These are phyloP conservation scores for Melanargia galathea DNA, from an alignment of 2,888 invertebrate genomes.

Conservation along the genomic window DNA sequence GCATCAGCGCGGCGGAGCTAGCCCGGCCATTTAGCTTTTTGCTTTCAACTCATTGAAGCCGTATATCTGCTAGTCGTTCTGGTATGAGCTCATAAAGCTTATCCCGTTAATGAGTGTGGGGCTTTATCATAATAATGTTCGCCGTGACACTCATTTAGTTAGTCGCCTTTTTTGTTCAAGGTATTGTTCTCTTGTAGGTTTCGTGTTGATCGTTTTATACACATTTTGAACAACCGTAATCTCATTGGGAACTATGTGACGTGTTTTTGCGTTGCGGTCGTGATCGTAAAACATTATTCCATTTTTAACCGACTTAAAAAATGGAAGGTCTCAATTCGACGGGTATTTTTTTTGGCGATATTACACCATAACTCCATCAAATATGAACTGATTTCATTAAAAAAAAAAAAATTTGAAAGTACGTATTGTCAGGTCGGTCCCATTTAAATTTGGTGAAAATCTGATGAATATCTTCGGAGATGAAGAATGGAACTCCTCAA, in stretches of 20 bases:
- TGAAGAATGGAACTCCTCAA: too few species aligned
- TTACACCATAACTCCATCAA: too few species aligned
- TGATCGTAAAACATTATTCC: constrained; percentile 30
- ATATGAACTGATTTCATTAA: too few species aligned
- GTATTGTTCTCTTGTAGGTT: constrained; percentile 20
- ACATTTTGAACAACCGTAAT: constrained; percentile 33
- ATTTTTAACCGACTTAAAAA: too few species aligned
- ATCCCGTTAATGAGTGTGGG: constrained; percentile 59
- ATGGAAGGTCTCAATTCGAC: too few species aligned
- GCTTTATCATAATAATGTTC: constrained; percentile 53
- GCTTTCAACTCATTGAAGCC: constrained; percentile 34
- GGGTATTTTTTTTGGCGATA: too few species aligned
- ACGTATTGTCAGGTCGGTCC: too few species aligned
- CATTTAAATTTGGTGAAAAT: too few species aligned
- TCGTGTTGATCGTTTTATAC: constrained; percentile 12
- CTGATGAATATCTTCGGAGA: too few species aligned
- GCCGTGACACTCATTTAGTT: constrained; percentile 31
- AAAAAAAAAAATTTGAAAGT: too few species aligned
- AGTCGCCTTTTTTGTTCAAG: constrained; percentile 30
- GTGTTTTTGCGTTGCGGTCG: constrained; percentile 24
- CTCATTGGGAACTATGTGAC: constrained; percentile 24
- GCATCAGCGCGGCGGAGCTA: constrained; percentile 20
- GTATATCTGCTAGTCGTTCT: constrained; percentile 46
- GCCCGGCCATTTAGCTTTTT: constrained; percentile 35
- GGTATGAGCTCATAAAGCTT: constrained; percentile 57